Evolutionary conservation across 1,140 invertebrate genomes (phyloP).

Genomic region (Lepidurus couesii): DNA sequence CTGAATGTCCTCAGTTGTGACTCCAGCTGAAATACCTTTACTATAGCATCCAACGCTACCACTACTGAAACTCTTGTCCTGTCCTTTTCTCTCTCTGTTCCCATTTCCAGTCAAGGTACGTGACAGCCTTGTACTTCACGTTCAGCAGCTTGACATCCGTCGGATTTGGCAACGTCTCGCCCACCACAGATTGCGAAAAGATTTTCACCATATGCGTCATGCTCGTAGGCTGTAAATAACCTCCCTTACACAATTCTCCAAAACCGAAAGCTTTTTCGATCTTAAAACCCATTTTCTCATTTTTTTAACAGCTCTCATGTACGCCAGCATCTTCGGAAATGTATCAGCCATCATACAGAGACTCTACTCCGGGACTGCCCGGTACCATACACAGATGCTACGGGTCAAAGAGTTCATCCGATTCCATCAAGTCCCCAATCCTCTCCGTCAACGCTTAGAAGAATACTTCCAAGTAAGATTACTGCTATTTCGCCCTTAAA

Average conservation of each 20-base stretch:
- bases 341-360: slow-evolving; percentile 88
- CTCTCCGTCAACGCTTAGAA: slow-evolving; percentile 80
- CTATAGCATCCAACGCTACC: too few species aligned
- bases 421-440: slow-evolving; percentile 94
- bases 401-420: slow-evolving; percentile 95
- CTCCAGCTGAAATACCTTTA: too few species aligned
- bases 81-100: slow-evolving; percentile 28
- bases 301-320: slow-evolving; percentile 82
- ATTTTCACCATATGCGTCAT: slow-evolving; percentile 90
- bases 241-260: not conserved
- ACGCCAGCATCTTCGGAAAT: slow-evolving; percentile 98
- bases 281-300: slow-evolving; percentile 34
- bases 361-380: slow-evolving; percentile 92
- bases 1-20: too few species aligned
- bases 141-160: slow-evolving; percentile 97
- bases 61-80: too few species aligned
- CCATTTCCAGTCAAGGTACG: slow-evolving; percentile 68
- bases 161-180: slow-evolving; percentile 95
- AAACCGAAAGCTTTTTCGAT: not conserved
- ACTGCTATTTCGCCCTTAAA: too few species aligned
- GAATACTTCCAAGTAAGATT: slow-evolving; percentile 76
- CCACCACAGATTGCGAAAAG: slow-evolving; percentile 93
- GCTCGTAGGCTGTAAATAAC: slow-evolving; percentile 86
- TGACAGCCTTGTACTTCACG: slow-evolving; percentile 95
- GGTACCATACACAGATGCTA: slow-evolving; percentile 96